Base-by-base conservation (phyloP, 1,140 invertebrate species). In the Hyposmocoma kahamanoa region DNA sequence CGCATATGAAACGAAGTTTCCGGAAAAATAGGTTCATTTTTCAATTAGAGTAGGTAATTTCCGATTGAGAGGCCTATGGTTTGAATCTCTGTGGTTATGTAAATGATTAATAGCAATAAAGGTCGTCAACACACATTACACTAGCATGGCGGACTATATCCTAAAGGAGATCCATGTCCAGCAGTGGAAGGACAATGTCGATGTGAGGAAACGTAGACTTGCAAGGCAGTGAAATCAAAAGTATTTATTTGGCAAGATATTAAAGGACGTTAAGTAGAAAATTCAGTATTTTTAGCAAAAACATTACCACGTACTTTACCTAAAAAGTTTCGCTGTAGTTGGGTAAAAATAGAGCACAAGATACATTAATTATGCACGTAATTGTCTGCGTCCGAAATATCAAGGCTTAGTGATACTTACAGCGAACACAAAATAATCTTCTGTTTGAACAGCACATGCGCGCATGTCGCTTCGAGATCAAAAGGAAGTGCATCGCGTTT, bases 401-500 rank as follows among this genome's bases (percentile, higher is more conserved):
- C 4, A 3, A 34, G 3, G 15, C 30, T 6, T 3, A 34, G n/a
- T 34, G 15, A 34, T 36, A 36, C 15, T 2, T 8, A 2, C 8
- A 15, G 11, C 2, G 15, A n/a, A n/a, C n/a, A n/a, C n/a, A n/a
- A n/a, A n/a, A n/a, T n/a, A n/a, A n/a, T n/a, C n/a, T n/a, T n/a
- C n/a, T n/a, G n/a, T n/a, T n/a, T n/a, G n/a, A n/a, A n/a, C n/a
- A n/a, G n/a, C n/a, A n/a, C 10, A 22, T 26, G 47, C 58, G 58
- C 59, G 48, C 39, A 21, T 21, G 38, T 47, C 53, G 52, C 56
- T 22, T 21, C 28, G 24, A 62, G 58, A 72, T 64, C 67, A 61
- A 63, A 64, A 61, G 62, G 64, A 66, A 73, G 60, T 67, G 67
- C 65, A 63, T 19, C 48, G 50, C 42, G 50, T 67, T 50, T 72